phyloP scores from a whole-genome alignment of 2,113 vertebrate genomes.

The Solea senegalensis region DNA sequence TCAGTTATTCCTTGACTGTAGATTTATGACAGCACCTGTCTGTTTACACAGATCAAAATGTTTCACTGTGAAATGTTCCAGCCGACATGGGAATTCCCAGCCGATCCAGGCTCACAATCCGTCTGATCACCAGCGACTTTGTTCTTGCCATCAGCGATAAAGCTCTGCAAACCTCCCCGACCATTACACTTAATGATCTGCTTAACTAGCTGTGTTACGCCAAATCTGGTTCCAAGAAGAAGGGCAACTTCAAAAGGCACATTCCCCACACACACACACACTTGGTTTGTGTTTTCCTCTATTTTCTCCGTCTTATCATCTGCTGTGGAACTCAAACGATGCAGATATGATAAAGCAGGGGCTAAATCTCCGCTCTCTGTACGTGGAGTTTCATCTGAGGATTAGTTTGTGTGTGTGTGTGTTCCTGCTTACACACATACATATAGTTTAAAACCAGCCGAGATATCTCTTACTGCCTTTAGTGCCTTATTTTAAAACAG shows the following conservation, averaged over 20 bases:
- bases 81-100: constrained; percentile 72
- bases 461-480: constrained; percentile 21
- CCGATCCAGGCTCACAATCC: constrained; percentile 75
- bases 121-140: constrained; percentile 74
- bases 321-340: constrained; percentile 34
- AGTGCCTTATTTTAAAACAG: background rate
- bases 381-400: constrained; percentile 22
- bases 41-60: constrained; percentile 64
- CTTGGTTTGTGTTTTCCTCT: constrained; percentile 41
- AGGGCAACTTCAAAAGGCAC: constrained; percentile 67
- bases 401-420: constrained; percentile 9
- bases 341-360: constrained; percentile 52
- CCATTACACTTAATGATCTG: constrained; percentile 80
- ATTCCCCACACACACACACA: constrained; percentile 47
- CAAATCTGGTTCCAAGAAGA: constrained; percentile 68
- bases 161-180: constrained; percentile 72
- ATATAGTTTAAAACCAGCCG: constrained; percentile 4
- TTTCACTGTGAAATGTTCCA: constrained; percentile 64
- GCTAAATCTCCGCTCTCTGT: constrained; percentile 41
- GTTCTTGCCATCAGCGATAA: constrained; percentile 78
- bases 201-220: constrained; percentile 70
- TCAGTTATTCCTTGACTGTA: constrained; percentile 53
- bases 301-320: constrained; percentile 42
- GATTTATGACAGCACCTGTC: constrained; percentile 78
- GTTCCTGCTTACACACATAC: constrained; percentile 17